These are phyloP conservation scores for Meriones unguiculatus DNA, from an alignment of 2,113 vertebrate species.

Conservation along the genomic window DNA sequence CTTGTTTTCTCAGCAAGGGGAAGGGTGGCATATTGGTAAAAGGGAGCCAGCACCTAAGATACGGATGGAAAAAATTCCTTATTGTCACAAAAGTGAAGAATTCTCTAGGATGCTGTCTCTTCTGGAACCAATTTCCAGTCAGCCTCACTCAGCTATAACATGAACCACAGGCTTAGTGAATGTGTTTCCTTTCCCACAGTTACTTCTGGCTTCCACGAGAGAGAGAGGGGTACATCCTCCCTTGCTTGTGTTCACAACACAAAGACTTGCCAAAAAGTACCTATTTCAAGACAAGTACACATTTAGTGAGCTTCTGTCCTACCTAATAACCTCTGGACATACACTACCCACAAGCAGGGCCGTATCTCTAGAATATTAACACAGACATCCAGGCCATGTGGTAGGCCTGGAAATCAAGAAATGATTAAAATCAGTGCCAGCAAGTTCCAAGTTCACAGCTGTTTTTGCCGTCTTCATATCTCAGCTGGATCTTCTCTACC, in stretches of 20 bases:
- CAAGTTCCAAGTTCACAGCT: neutral
- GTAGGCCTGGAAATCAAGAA: neutral
- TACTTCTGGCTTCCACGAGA: neutral
- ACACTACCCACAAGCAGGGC: too few relatives aligned
- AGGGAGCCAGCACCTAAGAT: neutral
- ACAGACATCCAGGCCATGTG: neutral
- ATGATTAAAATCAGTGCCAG: neutral
- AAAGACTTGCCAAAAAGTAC: neutral
- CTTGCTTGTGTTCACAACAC: too few relatives aligned
- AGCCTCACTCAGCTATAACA: too few relatives aligned
- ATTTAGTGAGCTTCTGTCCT: neutral
- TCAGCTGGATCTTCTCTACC: neutral
- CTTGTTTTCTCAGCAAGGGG: neutral
- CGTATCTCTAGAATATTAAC: neutral
- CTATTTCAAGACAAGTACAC: neutral
- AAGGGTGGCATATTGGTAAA: neutral
- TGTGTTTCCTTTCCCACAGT: neutral
- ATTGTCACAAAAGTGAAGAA: neutral
- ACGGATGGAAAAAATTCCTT: neutral
- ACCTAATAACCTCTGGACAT: rapidly evolving
- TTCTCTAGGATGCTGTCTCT: neutral
- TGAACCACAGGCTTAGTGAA: neutral
- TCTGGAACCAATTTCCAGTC: neutral
- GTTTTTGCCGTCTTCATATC: neutral
- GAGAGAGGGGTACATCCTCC: rapidly evolving